Conservation (phyloP, 1,140 invertebrate genomes). For the Hyposmocoma kahamanoa region DNA sequence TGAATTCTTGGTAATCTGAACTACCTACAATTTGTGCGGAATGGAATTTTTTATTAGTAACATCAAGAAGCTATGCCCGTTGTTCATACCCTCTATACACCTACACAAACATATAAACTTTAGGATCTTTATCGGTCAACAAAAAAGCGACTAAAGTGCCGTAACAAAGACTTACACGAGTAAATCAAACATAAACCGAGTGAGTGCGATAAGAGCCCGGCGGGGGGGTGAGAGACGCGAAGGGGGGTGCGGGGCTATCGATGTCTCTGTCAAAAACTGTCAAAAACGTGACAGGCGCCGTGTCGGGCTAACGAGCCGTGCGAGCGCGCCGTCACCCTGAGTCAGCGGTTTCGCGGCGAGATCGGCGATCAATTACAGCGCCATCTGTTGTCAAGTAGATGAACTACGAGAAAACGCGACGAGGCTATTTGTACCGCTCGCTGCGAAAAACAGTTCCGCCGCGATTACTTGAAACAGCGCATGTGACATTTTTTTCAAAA, state of each 20-base stretch:
- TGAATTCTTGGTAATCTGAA: not conserved
- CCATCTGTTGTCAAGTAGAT: constrained; percentile 50
- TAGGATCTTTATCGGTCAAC: too few species aligned
- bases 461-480: too few species aligned
- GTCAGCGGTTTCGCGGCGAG: constrained; percentile 22
- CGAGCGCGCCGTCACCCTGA: constrained; percentile 49
- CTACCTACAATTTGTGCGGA: not conserved
- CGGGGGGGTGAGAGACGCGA: constrained; percentile 32
- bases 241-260: constrained; percentile 61
- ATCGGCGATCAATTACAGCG: constrained; percentile 19
- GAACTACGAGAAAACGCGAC: constrained; percentile 18
- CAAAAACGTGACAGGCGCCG: constrained; percentile 64
- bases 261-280: constrained; percentile 71
- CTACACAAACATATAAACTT: too few species aligned
- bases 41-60: too few species aligned
- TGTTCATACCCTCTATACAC: too few species aligned
- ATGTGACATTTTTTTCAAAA: too few species aligned
- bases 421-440: too few species aligned
- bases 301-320: constrained; percentile 65
- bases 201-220: constrained; percentile 46
- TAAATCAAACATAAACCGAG: constrained; percentile 58
- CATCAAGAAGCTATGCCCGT: too few species aligned
- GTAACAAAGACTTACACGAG: constrained; percentile 55
- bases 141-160: constrained; percentile 23
- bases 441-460: too few species aligned